Percentiles rank a stretch among this genome's conserved stretches.
Evolutionary conservation across 2,888 invertebrate genomes (phyloP).

Genomic region (Endotricha flammealis): DNA sequence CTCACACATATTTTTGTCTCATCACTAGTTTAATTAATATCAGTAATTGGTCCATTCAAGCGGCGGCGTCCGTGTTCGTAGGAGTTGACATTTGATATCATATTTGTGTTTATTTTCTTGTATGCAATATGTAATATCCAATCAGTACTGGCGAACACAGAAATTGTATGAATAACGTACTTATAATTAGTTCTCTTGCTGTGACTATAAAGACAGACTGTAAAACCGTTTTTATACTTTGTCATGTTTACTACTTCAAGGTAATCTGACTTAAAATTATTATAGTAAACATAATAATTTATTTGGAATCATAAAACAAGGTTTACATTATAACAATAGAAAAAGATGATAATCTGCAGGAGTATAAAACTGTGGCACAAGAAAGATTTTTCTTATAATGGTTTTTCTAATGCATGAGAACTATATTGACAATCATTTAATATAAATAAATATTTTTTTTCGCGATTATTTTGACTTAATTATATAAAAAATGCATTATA

Average conservation of each 20-base stretch:
- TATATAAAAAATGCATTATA: neutral
- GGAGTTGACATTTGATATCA: constrained; percentile 31
- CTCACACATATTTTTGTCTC: constrained; percentile 10
- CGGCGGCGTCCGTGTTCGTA: constrained; percentile 18
- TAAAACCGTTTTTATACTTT: too few relatives aligned
- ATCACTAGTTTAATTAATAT: constrained; percentile 42
- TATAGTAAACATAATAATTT: too few relatives aligned
- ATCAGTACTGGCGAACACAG: constrained; percentile 22
- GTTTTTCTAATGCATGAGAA: too few relatives aligned
- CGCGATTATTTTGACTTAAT: neutral
- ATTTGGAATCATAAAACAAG: too few relatives aligned
- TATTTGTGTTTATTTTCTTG: constrained; percentile 42
- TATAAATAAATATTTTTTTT: neutral
- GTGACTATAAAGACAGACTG: too few relatives aligned
- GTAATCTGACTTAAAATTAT: too few relatives aligned
- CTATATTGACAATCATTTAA: too few relatives aligned
- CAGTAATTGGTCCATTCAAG: constrained; percentile 31
- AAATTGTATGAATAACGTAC: constrained; percentile 10
- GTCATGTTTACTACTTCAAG: too few relatives aligned
- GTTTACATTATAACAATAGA: too few relatives aligned
- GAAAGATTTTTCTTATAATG: too few relatives aligned
- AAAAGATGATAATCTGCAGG: too few relatives aligned
- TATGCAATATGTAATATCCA: constrained; percentile 32
- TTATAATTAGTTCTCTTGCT: neutral
- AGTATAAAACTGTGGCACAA: too few relatives aligned